These are phyloP conservation scores for Xenopus tropicalis DNA, from an alignment of 2,113 vertebrate genomes.

Conservation along the genomic window UCB_Xtro_10.0 CM004451.2:66196501-66197000, in stretches of 20 bases:
- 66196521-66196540: not conserved
- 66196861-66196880: not conserved
- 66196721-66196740: not conserved
- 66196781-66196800: conserved; percentile 10
- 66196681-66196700: not conserved
- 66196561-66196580: conserved; percentile 2
- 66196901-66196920: conserved; percentile 16
- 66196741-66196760: not conserved
- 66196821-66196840: conserved; percentile 6
- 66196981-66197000: conserved; percentile 8
- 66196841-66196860: not conserved
- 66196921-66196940: conserved; percentile 20
- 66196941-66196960: conserved; percentile 21
- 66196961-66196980: conserved; percentile 28
- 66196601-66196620: conserved; percentile 22
- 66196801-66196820: conserved; percentile 19
- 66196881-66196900: conserved; percentile 8
- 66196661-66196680: conserved; percentile 23
- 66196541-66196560: not conserved
- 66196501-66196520: not conserved
- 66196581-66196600: conserved; percentile 25
- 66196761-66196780: conserved; percentile 1
- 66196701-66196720: not conserved
- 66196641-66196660: not conserved
- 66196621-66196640: conserved; percentile 9